Percentiles rank a stretch among this genome's conserved stretches.
These are phyloP conservation scores for Colletes gigas DNA, from an alignment of 1,140 invertebrate genomes.

Conservation along the genomic window DNA sequence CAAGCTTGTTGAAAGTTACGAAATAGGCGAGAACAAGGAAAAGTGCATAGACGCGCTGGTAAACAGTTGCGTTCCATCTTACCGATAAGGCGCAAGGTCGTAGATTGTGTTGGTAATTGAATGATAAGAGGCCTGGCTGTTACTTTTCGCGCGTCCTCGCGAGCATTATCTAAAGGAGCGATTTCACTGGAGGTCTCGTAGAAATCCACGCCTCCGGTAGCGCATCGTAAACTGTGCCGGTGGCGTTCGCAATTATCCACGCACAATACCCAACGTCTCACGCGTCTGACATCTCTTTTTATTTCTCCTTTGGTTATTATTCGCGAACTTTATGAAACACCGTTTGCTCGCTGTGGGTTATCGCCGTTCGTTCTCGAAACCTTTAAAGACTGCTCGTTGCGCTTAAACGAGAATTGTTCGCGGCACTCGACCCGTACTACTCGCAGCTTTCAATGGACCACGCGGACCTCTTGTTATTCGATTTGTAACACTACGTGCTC, in stretches of 20 bases:
- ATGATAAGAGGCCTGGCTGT: neutral
- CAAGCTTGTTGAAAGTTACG: too few relatives aligned
- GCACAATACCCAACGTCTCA: neutral
- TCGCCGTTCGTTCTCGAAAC: constrained; percentile 7
- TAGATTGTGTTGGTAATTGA: neutral
- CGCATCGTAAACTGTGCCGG: constrained; percentile 31
- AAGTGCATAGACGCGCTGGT: too few relatives aligned
- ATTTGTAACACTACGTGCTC: constrained; percentile 23
- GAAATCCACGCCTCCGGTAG: constrained; percentile 6
- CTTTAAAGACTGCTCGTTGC: constrained; percentile 23
- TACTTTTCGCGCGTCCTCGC: neutral
- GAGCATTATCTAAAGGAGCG: neutral
- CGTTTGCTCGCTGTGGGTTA: neutral
- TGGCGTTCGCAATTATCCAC: constrained; percentile 1
- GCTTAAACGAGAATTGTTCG: constrained; percentile 32
- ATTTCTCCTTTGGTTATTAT: neutral
- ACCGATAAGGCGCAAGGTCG: too few relatives aligned
- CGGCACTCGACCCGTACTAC: constrained; percentile 16
- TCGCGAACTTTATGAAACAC: neutral
- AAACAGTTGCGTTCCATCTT: too few relatives aligned
- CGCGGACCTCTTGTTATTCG: neutral
- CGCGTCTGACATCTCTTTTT: neutral
- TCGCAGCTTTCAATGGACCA: constrained; percentile 14
- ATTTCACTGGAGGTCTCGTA: neutral
- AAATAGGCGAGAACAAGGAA: too few relatives aligned